Evolutionary conservation across 2,888 invertebrate genomes (phyloP).

Genomic region (Synergus japonicus): DNA sequence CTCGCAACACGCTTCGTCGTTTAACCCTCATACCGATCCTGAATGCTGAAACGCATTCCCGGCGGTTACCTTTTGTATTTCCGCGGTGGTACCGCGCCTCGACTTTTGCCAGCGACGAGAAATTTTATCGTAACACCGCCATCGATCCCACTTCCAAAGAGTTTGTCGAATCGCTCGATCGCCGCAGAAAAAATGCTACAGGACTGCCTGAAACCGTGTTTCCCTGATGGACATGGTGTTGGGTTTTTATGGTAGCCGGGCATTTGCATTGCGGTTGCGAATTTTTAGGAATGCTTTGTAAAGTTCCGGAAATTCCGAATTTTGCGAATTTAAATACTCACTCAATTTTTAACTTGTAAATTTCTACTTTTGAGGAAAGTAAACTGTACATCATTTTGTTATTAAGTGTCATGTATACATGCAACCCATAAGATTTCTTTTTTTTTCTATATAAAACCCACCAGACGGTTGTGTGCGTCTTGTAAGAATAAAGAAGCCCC

Average conservation of each 20-base stretch:
- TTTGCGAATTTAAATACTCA: too few relatives aligned
- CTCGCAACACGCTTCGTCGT: constrained; percentile 75
- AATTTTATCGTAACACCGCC: constrained; percentile 58
- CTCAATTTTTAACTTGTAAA: too few relatives aligned
- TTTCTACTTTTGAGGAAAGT: too few relatives aligned
- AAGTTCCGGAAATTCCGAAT: background rate
- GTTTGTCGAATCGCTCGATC: constrained; percentile 54
- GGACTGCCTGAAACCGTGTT: constrained; percentile 22
- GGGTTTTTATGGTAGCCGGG: background rate
- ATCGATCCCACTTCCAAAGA: constrained; percentile 57
- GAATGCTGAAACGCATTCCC: constrained; percentile 67
- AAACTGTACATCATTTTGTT: too few relatives aligned
- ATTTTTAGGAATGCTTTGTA: background rate
- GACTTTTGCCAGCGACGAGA: constrained; percentile 54
- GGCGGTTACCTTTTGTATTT: constrained; percentile 65
- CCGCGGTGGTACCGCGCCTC: constrained; percentile 59
- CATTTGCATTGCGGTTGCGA: background rate
- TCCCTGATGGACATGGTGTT: constrained; percentile 16
- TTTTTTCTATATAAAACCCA: background rate
- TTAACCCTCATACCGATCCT: constrained; percentile 72
- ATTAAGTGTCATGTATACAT: background rate
- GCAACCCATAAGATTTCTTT: background rate
- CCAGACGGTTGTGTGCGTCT: background rate
- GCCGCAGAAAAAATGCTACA: constrained; percentile 32
- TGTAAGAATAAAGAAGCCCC: background rate